These are phyloP conservation scores for Austrofundulus limnaeus DNA, from an alignment of 2,113 vertebrate genomes.

Conservation along the genomic window DNA sequence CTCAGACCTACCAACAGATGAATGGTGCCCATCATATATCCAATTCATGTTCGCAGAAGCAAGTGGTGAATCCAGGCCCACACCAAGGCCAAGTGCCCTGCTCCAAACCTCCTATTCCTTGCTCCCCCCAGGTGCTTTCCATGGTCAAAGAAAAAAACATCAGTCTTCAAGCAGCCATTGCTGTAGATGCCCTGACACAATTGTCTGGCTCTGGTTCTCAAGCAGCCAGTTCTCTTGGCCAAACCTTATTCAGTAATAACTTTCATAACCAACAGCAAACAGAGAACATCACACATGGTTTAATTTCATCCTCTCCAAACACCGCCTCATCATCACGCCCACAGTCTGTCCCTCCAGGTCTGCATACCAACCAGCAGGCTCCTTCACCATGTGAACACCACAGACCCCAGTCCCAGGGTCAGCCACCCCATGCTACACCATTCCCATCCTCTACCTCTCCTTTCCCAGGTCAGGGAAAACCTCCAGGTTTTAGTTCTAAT, in stretches of 20 bases:
- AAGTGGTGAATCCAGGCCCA: conserved; percentile 43
- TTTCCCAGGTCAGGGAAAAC: conserved; percentile 65
- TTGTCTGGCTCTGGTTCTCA: conserved; percentile 86
- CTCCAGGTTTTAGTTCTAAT: conserved; percentile 51
- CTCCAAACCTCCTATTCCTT: conserved; percentile 82
- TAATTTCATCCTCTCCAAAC: conserved; percentile 48
- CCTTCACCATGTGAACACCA: conserved; percentile 71
- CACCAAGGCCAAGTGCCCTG: conserved; percentile 63
- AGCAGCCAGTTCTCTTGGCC: conserved; percentile 53
- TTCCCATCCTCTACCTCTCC: conserved; percentile 74
- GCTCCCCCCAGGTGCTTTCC: conserved; percentile 90
- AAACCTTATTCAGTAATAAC: conserved; percentile 61
- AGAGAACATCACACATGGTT: conserved; percentile 38
- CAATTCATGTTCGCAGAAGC: conserved; percentile 57
- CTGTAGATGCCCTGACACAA: conserved; percentile 95
- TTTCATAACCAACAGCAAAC: conserved; percentile 64
- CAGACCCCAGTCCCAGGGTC: conserved; percentile 76
- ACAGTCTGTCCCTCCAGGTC: conserved; percentile 74
- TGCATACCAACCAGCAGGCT: conserved; percentile 63
- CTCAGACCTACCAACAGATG: conserved; percentile 58
- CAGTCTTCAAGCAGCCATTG: conserved; percentile 94
- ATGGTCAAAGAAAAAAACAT: conserved; percentile 97
- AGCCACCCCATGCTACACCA: conserved; percentile 61
- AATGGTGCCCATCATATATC: conserved; percentile 61
- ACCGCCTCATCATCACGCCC: conserved; percentile 65